Base-by-base conservation (phyloP, 1,140 invertebrate genomes). In the Rhagoletis zephyria region DNA sequence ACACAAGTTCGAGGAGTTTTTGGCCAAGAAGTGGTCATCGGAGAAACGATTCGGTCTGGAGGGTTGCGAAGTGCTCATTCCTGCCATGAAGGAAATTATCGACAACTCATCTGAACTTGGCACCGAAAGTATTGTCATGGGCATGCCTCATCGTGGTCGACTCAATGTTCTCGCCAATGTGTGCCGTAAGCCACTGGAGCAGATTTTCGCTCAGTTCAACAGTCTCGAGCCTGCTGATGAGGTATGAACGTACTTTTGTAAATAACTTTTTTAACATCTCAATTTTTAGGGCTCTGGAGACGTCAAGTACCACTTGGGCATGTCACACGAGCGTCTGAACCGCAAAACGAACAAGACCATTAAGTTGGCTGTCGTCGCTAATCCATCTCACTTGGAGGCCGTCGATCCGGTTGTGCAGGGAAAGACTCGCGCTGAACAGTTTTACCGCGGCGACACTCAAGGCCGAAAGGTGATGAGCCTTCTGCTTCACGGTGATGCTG, bases 281-380 rank as follows among this genome's bases (percentile, higher is more conserved):
- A 63, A 61, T 85, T 12, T 16, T 19, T 91, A 98, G 96, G 98
- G 98, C 85, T 99, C 98, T 88, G 99, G 99, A 91, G 99, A 99
- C 95, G 99, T 99, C 0, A 99, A 99, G 94, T 99, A 99, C 94
- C 99, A 99, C 94, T 95, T 99, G 93, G 99, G 99, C 87, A 99
- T 99, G 77, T 99, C 98, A 92, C 98, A 99, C 92, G 98, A 99
- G 94, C 96, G 99, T 89, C 93, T 99, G 89, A 99, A 99, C 94
- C 96, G 98, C 60, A 97, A 98, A 2, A 99, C 98, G 70, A 99
- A 99, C 94, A 99, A 99, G 93, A 99, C 99, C 92, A 98, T 99
- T 89, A 96, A 98, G 60, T 94, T 99, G 88, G 97, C 98, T n/a
- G 97, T 99, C 10, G 98, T 99, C 85, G 98, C 99, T 9, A 99